phyloP scores from a whole-genome alignment of 1,140 invertebrate genomes.

The Agrilus planipennis region DNA sequence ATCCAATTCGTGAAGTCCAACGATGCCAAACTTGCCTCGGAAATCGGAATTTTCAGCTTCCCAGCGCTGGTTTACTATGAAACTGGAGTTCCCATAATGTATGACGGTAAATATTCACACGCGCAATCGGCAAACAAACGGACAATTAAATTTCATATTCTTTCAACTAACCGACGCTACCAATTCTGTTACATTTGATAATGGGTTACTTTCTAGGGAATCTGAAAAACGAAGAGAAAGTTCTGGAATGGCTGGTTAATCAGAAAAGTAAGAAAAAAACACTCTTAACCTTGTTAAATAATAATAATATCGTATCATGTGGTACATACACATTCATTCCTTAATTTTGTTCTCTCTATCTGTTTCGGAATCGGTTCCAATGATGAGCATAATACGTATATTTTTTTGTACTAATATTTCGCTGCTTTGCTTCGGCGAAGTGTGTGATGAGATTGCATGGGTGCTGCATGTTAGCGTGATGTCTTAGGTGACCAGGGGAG shows the following conservation, averaged over 20 bases:
- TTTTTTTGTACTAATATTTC: too few species aligned
- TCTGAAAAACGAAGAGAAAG: conserved; percentile 88
- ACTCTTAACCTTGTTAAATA: too few species aligned
- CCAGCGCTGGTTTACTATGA: conserved; percentile 86
- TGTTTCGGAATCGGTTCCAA: conserved; percentile 1
- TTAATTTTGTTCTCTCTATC: too few species aligned
- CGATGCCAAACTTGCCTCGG: conserved; percentile 76
- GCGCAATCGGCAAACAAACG: neutral
- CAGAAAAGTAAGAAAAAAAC: conserved; percentile 84
- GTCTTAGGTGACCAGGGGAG: conserved; percentile 28
- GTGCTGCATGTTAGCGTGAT: conserved; percentile 32
- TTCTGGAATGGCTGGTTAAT: conserved; percentile 88
- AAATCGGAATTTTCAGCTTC: conserved; percentile 84
- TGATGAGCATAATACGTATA: neutral
- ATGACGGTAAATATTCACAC: conserved; percentile 63
- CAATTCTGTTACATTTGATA: neutral
- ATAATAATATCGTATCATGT: too few species aligned
- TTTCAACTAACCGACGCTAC: neutral
- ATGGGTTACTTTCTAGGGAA: conserved; percentile 62
- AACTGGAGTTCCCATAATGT: conserved; percentile 86
- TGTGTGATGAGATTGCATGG: conserved; percentile 28
- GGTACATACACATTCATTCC: conserved; percentile 5
- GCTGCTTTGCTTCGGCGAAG: conserved; percentile 21
- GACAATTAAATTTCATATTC: neutral
- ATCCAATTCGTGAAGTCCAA: conserved; percentile 86